Percentiles rank a stretch among this genome's conserved stretches.
These are phyloP conservation scores for Anoplolepis gracilipes DNA, from an alignment of 1,140 invertebrate species.

Conservation along the genomic window DNA sequence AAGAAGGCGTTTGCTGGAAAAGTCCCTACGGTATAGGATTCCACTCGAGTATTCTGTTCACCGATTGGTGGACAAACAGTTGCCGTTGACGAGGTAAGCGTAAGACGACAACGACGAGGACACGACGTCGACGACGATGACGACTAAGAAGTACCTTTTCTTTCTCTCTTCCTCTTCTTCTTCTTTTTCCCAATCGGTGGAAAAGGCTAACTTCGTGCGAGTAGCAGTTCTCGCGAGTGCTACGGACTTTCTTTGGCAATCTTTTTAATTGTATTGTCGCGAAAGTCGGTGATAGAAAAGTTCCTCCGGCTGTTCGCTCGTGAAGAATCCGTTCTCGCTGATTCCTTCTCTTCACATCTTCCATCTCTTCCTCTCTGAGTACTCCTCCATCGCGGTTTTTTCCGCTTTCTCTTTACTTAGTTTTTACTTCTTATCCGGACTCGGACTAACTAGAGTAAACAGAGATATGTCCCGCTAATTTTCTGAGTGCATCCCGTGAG, in stretches of 20 bases:
- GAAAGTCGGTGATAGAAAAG: slow-evolving; percentile 80
- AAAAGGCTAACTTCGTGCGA: slow-evolving; percentile 70
- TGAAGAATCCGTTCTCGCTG: slow-evolving; percentile 26
- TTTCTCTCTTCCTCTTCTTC: background rate
- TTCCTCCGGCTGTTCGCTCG: slow-evolving; percentile 65
- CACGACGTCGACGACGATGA: slow-evolving; percentile 25
- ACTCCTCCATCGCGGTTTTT: background rate
- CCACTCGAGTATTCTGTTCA: slow-evolving; percentile 67
- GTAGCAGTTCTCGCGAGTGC: slow-evolving; percentile 49
- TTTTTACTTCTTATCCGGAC: slow-evolving; percentile 65
- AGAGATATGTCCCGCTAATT: slow-evolving; percentile 76
- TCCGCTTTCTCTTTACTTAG: slow-evolving; percentile 71
- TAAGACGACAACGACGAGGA: slow-evolving; percentile 47
- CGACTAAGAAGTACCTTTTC: background rate
- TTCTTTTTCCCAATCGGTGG: background rate
- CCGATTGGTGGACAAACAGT: slow-evolving; percentile 81
- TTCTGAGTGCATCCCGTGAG: slow-evolving; percentile 69
- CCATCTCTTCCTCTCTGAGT: background rate
- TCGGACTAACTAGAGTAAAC: slow-evolving; percentile 50
- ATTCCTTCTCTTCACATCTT: slow-evolving; percentile 53
- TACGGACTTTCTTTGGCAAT: slow-evolving; percentile 78
- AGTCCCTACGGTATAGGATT: slow-evolving; percentile 62
- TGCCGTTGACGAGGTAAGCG: slow-evolving; percentile 67
- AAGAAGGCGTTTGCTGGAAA: slow-evolving; percentile 70
- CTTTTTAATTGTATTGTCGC: slow-evolving; percentile 83